Base-by-base conservation (phyloP, 2,113 vertebrate genomes). In the Barbus barbus region DNA sequence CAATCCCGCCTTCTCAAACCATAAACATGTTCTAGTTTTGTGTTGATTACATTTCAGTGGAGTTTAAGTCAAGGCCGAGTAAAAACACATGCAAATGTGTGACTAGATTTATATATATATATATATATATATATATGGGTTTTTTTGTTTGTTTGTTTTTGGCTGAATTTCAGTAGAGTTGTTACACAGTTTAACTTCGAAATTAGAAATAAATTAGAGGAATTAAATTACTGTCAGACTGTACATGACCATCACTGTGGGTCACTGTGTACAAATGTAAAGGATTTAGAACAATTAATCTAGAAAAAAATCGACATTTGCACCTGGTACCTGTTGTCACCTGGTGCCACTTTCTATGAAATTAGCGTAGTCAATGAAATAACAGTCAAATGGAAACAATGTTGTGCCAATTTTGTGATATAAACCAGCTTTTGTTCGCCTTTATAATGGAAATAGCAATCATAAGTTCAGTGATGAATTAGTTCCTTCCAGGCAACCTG, bases 401-500 rank as follows among this genome's bases (percentile, higher is more conserved):
- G 61, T 31, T 31, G 26, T 28, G 26, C 13, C 7, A 36, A n/a
- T 26, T 6, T 63, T 1, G 4, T 26, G 16, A 53, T 41, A 18
- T 28, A 60, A 41, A 36, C 31, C 83, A 79, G 38, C 60, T 60
- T 81, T 16, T 69, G 11, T 41, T 46, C 5, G 2, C 65, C 4
- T 5, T 38, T 69, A 14, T 73, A 73, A 73, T 91, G 85, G 83
- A 88, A 84, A 84, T 26, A 65, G 56, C 36, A 90, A 86, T 89
- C 86, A 85, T 80, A 78, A 83, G 53, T 36, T 60, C 87, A 86
- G 78, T 92, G 90, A 92, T 87, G 87, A 90, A 92, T 92, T 90
- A 90, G 88, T 93, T 93, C 91, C 92, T 93, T 93, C 92, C 92
- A 90, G 86, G 71, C 72, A 48, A 26, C 4, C 24, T 75, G 44